Base-by-base conservation (phyloP, 2,113 vertebrate genomes). In the Erythrolamprus reginae region DNA sequence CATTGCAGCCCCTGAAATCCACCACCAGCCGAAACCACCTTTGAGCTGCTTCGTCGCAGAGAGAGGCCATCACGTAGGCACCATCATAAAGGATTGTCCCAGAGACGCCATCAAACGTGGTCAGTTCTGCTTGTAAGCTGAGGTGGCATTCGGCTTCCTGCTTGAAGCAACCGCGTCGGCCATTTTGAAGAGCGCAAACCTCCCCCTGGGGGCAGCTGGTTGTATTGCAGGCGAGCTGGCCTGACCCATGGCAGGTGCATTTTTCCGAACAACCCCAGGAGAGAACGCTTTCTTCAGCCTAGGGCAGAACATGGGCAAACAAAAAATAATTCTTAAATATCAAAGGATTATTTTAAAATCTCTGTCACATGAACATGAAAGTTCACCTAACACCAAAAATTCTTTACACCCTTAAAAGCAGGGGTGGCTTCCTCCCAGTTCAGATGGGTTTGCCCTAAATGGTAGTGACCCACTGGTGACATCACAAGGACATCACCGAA, bases 21-120 rank as follows among this genome's bases (percentile, higher is more conserved):
- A 93, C 95, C 0, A 96, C n/a, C 87, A 97, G 90, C 0, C 96
- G 93, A 88, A 95, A 96, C 96, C 95, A 96, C 38, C 88, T 82
- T 1, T n/a, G 10, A 53, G 3, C 38, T 5, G 3, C 4, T 38
- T 70, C 51, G 0, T 94, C 92, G 26, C 96, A 96, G 70, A 47
- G 91, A 56, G 89, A 93, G 17, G 94, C 94, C 51, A 97, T 52
- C 77, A 96, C 95, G 2, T 96, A 96, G 82, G 91, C 4, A 5
- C 95, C 94, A 0, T 82, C 33, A 58, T 90, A 91, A 53, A 26
- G 38, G 65, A 94, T 3, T 5, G 56, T 42, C 1, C 85, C 84
- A 0, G 0, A 88, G 58, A 89, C 82, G 0, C 95, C 95, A 24
- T 96, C 94, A 0, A 96, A 97, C 50, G 95, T 93, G 87, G 94